A percentile compares a stretch with the other conserved stretches of the same genome.
Evolutionary conservation across 1,140 invertebrate genomes (phyloP).

Genomic region (Hermatobates lingyangjiaoensis): DNA sequence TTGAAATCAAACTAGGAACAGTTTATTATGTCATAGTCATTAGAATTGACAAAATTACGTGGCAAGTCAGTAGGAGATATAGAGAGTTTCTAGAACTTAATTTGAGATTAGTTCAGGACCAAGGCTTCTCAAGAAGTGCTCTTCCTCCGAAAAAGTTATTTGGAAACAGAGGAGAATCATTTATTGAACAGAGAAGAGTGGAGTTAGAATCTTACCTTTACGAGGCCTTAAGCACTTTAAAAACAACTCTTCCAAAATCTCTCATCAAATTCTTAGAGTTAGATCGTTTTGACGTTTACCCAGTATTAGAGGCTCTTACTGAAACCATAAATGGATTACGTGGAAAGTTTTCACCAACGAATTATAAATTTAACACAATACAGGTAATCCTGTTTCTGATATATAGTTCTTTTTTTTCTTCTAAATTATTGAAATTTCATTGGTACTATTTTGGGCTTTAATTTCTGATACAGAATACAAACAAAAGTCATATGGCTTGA

Average conservation of each 20-base stretch:
- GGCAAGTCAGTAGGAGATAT: conserved; percentile 69
- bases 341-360: background rate
- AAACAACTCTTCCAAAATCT: conserved; percentile 48
- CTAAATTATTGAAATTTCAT: too few species aligned
- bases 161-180: conserved; percentile 55
- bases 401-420: too few species aligned
- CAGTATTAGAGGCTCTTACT: conserved; percentile 57
- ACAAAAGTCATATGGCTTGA: too few species aligned
- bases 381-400: too few species aligned
- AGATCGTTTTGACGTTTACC: conserved; percentile 64
- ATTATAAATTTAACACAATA: background rate
- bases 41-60: conserved; percentile 45
- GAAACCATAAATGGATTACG: conserved; percentile 23
- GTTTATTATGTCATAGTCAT: conserved; percentile 48
- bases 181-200: conserved; percentile 62
- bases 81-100: conserved; percentile 77
- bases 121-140: conserved; percentile 61
- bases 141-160: conserved; percentile 81
- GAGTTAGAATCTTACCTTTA: conserved; percentile 66
- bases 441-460: too few species aligned
- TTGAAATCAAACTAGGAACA: conserved; percentile 32
- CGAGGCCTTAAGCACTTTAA: conserved; percentile 49
- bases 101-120: conserved; percentile 53
- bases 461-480: too few species aligned
- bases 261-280: conserved; percentile 62